phyloP scores from a whole-genome alignment of 2,113 vertebrate genomes.

The Cyphomyrus plagiostoma region DNA sequence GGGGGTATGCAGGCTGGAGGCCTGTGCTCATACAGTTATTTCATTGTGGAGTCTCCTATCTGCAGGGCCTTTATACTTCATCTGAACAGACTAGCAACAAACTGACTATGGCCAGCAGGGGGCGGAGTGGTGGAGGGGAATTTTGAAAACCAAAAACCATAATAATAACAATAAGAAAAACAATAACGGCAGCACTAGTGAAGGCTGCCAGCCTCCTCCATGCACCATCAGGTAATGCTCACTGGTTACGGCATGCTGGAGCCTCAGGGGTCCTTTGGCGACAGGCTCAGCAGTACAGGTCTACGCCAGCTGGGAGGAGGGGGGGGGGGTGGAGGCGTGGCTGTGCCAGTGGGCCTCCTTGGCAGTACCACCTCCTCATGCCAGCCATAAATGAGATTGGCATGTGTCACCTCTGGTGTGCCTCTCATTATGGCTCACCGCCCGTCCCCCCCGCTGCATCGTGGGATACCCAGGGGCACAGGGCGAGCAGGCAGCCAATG shows the following conservation, averaged over 20 bases:
- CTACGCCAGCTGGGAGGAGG: not conserved
- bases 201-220: not conserved
- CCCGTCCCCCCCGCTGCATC: slow-evolving; percentile 12
- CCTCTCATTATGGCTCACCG: slow-evolving; percentile 26
- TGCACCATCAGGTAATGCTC: not conserved
- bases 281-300: not conserved
- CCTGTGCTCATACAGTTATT: not conserved
- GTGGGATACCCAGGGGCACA: slow-evolving; percentile 21
- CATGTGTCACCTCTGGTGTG: slow-evolving; percentile 31
- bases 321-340: slow-evolving; percentile 14
- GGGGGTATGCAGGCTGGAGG: not conserved
- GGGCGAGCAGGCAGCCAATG: slow-evolving; percentile 28
- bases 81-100: not conserved
- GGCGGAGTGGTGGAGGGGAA: not conserved
- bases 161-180: not conserved
- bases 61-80: not conserved
- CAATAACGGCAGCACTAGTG: not conserved
- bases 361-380: slow-evolving; percentile 34
- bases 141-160: not conserved
- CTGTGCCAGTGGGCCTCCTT: slow-evolving; percentile 31
- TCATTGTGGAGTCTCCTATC: not conserved
- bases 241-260: not conserved
- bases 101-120: not conserved
- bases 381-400: slow-evolving; percentile 46
- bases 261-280: not conserved